Percentiles rank a stretch among this genome's conserved stretches.
These are phyloP conservation scores for Leptinotarsa defecta DNA, from an alignment of 1,140 invertebrate species.

Conservation along the genomic window DNA sequence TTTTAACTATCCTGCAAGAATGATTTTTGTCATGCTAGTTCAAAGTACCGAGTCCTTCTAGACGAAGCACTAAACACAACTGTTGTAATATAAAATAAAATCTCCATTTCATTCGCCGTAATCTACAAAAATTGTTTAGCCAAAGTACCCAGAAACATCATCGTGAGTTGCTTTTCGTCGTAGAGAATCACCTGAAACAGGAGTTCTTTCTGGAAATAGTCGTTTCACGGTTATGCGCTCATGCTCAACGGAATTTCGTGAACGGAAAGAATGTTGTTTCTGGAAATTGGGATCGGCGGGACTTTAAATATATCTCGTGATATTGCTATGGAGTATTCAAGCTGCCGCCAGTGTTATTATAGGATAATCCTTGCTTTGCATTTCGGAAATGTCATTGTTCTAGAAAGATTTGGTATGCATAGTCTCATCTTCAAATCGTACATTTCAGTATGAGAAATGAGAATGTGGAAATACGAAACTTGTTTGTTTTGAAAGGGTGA, in stretches of 20 bases:
- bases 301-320: neutral
- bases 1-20: too few relatives aligned
- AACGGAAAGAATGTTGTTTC: neutral
- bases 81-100: neutral
- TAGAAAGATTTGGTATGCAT: too few relatives aligned
- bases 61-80: neutral
- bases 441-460: too few relatives aligned
- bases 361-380: too few relatives aligned
- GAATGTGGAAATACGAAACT: too few relatives aligned
- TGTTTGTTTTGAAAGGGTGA: too few relatives aligned
- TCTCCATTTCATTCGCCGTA: neutral
- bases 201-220: too few relatives aligned
- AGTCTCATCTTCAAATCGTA: too few relatives aligned
- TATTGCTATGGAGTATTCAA: neutral
- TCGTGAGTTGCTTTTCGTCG: neutral
- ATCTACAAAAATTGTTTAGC: neutral
- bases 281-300: constrained; percentile 4
- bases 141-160: neutral
- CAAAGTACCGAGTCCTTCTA: too few relatives aligned
- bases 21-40: too few relatives aligned
- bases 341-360: neutral
- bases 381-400: too few relatives aligned
- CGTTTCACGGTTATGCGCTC: neutral
- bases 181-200: too few relatives aligned
- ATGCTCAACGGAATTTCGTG: neutral